A percentile compares a stretch with the other conserved stretches of the same genome.
Conservation (phyloP, 2,797 vertebrate genomes). For the Thaleichthys pacificus region DNA sequence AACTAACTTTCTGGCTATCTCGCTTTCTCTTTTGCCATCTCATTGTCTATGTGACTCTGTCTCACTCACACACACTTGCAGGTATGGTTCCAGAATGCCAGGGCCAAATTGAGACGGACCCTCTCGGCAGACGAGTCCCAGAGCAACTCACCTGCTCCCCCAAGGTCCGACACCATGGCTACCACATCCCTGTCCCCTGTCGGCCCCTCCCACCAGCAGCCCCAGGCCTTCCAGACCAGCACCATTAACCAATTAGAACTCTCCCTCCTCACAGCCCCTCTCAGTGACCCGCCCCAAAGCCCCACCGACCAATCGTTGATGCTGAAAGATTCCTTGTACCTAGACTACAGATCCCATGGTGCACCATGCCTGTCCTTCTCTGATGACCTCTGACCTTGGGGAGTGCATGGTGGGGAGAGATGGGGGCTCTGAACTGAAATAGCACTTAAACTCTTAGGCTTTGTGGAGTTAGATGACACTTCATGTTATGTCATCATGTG, state of each 20-base stretch:
- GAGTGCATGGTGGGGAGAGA: slow-evolving; percentile 33
- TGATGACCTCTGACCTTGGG: slow-evolving; percentile 46
- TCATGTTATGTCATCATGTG: background rate
- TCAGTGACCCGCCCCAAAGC: slow-evolving; percentile 32
- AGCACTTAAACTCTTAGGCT: background rate
- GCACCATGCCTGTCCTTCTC: slow-evolving; percentile 44
- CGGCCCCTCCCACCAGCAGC: slow-evolving; percentile 34
- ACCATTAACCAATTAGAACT: slow-evolving; percentile 73
- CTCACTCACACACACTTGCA: slow-evolving; percentile 25
- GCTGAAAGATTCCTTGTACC: slow-evolving; percentile 43
- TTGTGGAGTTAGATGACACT: background rate
- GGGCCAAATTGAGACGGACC: slow-evolving; percentile 73
- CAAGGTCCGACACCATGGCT: slow-evolving; percentile 22
- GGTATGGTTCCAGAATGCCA: slow-evolving; percentile 78
- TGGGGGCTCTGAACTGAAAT: slow-evolving; percentile 10
- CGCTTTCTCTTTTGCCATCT: background rate
- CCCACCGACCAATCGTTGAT: slow-evolving; percentile 19
- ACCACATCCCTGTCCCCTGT: slow-evolving; percentile 22
- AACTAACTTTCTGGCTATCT: background rate
- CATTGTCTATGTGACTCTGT: background rate
- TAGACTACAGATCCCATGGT: slow-evolving; percentile 58
- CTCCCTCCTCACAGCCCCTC: slow-evolving; percentile 62
- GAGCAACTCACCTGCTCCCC: slow-evolving; percentile 41
- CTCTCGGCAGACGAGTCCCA: slow-evolving; percentile 59
- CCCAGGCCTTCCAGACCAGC: slow-evolving; percentile 48